These are phyloP conservation scores for Typhlichthys eigenmanni DNA, from an alignment of 2,797 vertebrate species.

Conservation along the genomic window DNA sequence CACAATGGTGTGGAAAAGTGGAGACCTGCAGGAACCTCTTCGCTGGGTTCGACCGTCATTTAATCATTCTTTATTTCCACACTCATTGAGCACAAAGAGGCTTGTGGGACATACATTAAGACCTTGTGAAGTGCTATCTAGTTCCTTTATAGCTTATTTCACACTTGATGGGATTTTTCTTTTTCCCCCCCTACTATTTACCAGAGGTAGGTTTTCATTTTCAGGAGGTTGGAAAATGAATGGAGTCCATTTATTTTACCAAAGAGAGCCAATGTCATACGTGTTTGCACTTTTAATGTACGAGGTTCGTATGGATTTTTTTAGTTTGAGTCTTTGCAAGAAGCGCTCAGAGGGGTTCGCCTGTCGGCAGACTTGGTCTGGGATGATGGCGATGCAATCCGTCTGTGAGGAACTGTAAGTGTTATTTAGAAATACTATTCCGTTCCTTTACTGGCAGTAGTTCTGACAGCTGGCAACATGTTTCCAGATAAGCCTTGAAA, in stretches of 20 bases:
- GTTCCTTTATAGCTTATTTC: slow-evolving; percentile 10
- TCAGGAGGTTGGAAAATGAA: not conserved
- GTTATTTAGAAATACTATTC: slow-evolving; percentile 50
- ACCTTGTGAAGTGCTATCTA: not conserved
- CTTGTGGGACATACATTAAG: not conserved
- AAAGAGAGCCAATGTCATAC: not conserved
- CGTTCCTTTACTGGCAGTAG: slow-evolving; percentile 50
- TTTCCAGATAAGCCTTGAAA: slow-evolving; percentile 56
- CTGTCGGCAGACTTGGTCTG: slow-evolving; percentile 19
- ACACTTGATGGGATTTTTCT: slow-evolving; percentile 7
- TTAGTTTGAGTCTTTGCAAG: slow-evolving; percentile 17
- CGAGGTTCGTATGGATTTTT: not conserved
- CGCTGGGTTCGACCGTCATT: not conserved
- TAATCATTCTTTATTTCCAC: too few species aligned
- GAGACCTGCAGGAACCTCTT: not conserved
- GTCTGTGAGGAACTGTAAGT: slow-evolving; percentile 35
- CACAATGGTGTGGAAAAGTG: not conserved
- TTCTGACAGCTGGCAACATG: slow-evolving; percentile 50
- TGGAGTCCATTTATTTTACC: not conserved
- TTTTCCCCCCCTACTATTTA: not conserved
- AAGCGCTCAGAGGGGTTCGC: not conserved
- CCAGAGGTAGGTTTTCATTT: not conserved
- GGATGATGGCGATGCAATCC: slow-evolving; percentile 46
- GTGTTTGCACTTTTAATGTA: too few species aligned
- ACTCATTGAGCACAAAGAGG: not conserved